phyloP scores from a whole-genome alignment of 2,888 invertebrate genomes.

The Idaea straminata region DNA sequence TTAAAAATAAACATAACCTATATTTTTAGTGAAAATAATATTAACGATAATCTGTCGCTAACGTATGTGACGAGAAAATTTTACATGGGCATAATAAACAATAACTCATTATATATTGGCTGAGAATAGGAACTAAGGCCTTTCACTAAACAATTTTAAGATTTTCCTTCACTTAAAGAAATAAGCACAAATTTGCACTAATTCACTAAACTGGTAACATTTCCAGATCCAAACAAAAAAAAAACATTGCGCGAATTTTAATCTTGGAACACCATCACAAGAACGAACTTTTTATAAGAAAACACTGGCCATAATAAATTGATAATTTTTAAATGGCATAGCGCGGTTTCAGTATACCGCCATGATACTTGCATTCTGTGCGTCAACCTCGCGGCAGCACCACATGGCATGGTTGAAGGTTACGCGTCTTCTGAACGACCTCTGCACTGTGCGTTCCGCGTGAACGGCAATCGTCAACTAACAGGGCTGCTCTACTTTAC shows the following conservation, averaged over 20 bases:
- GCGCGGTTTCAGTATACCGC: constrained; percentile 10
- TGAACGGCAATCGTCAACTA: constrained; percentile 61
- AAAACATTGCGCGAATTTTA: not conserved
- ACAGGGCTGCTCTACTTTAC: constrained; percentile 64
- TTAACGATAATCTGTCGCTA: not conserved
- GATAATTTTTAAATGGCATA: constrained; percentile 3
- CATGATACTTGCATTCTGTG: constrained; percentile 71
- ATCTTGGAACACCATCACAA: not conserved
- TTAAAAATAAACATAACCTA: too few species aligned
- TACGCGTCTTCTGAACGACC: constrained; percentile 46
- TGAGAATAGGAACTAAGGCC: not conserved
- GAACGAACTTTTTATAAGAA: not conserved
- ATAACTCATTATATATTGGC: constrained; percentile 6
- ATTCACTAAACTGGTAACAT: not conserved
- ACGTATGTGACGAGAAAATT: constrained; percentile 5
- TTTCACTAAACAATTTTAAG: not conserved
- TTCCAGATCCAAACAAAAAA: not conserved
- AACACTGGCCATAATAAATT: not conserved
- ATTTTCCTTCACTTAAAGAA: not conserved
- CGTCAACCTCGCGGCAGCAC: constrained; percentile 57
- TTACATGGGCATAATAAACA: not conserved
- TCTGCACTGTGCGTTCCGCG: constrained; percentile 57
- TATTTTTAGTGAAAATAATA: too few species aligned
- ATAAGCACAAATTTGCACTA: not conserved
- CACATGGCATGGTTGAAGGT: constrained; percentile 71